Conservation (phyloP, 2,797 vertebrate genomes). For the Sarcoramphus papa region DNA sequence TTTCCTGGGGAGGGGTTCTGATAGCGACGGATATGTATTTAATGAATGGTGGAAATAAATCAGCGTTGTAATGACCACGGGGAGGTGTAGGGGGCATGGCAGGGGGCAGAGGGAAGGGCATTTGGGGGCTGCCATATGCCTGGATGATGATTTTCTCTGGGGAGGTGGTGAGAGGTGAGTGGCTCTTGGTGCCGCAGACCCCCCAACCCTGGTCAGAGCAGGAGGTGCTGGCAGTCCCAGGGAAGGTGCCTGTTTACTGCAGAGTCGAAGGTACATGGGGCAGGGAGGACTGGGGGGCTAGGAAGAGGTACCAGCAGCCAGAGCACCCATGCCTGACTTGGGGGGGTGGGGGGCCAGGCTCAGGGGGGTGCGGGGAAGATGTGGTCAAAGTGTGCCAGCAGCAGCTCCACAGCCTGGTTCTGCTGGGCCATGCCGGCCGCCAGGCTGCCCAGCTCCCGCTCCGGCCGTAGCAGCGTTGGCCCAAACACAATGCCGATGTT, state of each 20-base stretch:
- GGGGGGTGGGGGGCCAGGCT: neutral
- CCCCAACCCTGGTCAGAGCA: neutral
- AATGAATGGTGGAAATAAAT: neutral
- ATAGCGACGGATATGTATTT: neutral
- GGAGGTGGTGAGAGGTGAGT: neutral
- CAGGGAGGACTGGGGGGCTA: no score
- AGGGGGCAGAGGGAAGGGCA: neutral
- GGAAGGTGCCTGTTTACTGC: neutral
- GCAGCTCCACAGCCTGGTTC: constrained; percentile 88
- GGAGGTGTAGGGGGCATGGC: fast-evolving
- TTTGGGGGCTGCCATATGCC: neutral
- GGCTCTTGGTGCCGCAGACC: neutral
- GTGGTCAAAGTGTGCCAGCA: constrained; percentile 69
- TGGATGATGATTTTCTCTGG: neutral
- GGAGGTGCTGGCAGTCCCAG: neutral
- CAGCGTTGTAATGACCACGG: neutral
- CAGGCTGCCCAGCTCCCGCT: constrained; percentile 83
- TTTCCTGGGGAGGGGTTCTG: neutral
- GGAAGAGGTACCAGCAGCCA: neutral
- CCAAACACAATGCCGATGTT: constrained; percentile 94
- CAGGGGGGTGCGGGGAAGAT: neutral
- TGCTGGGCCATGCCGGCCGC: constrained; percentile 85
- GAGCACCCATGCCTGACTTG: neutral
- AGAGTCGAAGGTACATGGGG: neutral
- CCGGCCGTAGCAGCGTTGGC: constrained; percentile 86